A percentile compares a stretch with the other conserved stretches of the same genome.
These are phyloP conservation scores for Pseudorhiza aurosa DNA, from an alignment of 30 jellyfish, hydroid and myxozoan species.

Conservation along the genomic window DNA sequence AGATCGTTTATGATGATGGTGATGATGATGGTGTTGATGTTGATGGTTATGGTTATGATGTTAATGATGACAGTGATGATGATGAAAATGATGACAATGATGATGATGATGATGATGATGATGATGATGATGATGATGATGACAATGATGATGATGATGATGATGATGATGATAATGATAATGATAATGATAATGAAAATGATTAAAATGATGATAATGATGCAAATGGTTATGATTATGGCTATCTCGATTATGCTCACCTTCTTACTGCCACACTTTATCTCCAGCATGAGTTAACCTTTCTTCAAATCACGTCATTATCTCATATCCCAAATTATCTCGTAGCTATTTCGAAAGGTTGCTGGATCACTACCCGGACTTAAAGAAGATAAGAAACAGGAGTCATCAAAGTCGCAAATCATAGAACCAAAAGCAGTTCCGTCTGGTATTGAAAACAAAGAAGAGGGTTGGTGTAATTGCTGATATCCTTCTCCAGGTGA, in stretches of 20 bases:
- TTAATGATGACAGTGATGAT: not conserved
- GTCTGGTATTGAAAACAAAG: conserved; percentile 55
- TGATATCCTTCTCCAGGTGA: not conserved
- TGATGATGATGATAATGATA: not conserved
- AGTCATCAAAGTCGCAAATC: conserved; percentile 46
- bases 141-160: not conserved
- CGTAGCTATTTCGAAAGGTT: conserved; percentile 67
- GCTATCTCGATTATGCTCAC: no score
- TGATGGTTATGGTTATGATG: no score
- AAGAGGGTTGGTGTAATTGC: conserved; percentile 69
- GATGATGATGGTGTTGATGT: no score
- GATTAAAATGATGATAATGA: no score
- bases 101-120: not conserved
- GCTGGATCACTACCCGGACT: conserved; percentile 81
- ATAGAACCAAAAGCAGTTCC: conserved; percentile 68
- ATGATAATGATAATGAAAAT: no score
- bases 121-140: not conserved
- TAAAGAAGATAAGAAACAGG: conserved; percentile 44
- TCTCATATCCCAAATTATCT: no score
- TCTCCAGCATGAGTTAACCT: no score
- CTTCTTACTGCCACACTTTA: no score
- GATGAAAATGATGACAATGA: not conserved
- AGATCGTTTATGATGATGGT: no score
- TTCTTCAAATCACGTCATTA: no score
- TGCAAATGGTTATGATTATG: no score